These are phyloP conservation scores for Tragelaphus buxtoni DNA, from an alignment of 2,113 vertebrate species.

Conservation along the genomic window DNA sequence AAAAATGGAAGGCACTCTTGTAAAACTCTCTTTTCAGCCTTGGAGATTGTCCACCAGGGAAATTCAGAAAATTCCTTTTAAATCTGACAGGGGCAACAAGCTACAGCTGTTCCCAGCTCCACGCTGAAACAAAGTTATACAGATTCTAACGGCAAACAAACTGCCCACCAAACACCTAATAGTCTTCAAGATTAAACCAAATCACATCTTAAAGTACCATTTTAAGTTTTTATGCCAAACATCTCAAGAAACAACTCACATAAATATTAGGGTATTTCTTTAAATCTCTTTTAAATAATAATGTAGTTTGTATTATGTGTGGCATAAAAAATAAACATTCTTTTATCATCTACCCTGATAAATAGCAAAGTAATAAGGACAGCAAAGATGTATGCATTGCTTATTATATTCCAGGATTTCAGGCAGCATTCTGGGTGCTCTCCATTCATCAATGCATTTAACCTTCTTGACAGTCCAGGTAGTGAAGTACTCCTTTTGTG, in stretches of 20 bases:
- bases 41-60: background rate
- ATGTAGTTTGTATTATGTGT: slow-evolving; percentile 16
- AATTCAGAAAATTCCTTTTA: slow-evolving; percentile 21
- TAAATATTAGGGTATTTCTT: background rate
- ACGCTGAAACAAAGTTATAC: background rate
- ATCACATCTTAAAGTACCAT: background rate
- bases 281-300: background rate
- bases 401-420: background rate
- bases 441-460: background rate
- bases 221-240: background rate
- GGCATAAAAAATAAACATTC: background rate
- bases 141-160: background rate
- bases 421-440: background rate
- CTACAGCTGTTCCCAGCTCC: background rate
- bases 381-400: background rate
- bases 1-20: background rate
- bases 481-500: background rate
- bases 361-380: background rate
- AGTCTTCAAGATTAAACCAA: background rate
- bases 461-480: background rate
- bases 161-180: background rate
- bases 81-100: background rate
- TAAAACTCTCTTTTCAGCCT: background rate
- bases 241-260: background rate
- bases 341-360: slow-evolving; percentile 10